A percentile compares a stretch with the other conserved stretches of the same genome.
These are phyloP conservation scores for Chaetorhynchus papuensis DNA, from an alignment of 2,113 vertebrate species.

Conservation along the genomic window DNA sequence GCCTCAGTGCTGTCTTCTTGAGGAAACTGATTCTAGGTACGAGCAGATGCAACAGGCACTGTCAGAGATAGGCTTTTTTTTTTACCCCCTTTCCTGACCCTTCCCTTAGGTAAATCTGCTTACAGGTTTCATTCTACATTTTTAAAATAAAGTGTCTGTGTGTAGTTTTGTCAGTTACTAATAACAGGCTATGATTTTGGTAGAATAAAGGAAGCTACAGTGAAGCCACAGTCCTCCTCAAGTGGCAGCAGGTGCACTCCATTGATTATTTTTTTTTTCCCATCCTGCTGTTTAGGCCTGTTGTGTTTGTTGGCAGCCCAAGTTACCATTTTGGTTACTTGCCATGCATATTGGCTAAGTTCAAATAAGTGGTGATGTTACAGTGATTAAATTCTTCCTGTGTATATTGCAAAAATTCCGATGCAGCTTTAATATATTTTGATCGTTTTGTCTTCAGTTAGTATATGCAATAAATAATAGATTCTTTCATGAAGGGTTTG, in stretches of 20 bases:
- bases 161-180: not conserved
- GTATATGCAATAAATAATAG: not conserved
- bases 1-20: not conserved
- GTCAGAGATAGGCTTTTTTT: fast-evolving
- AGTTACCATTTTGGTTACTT: not conserved
- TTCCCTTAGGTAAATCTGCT: not conserved
- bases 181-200: not conserved
- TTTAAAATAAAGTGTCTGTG: not conserved
- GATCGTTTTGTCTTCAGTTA: not conserved
- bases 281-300: not conserved
- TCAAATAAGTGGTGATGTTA: not conserved
- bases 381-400: not conserved
- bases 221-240: not conserved
- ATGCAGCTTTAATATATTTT: not conserved
- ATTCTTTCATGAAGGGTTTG: not conserved
- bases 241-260: not conserved
- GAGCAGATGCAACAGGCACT: not conserved
- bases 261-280: not conserved
- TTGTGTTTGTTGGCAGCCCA: not conserved
- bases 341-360: not conserved
- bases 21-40: not conserved
- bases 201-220: not conserved
- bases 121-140: not conserved
- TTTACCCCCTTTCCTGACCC: not conserved
- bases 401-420: not conserved